Base-by-base conservation (phyloP, 2,113 vertebrate genomes). In the Sitta europaea region DNA sequence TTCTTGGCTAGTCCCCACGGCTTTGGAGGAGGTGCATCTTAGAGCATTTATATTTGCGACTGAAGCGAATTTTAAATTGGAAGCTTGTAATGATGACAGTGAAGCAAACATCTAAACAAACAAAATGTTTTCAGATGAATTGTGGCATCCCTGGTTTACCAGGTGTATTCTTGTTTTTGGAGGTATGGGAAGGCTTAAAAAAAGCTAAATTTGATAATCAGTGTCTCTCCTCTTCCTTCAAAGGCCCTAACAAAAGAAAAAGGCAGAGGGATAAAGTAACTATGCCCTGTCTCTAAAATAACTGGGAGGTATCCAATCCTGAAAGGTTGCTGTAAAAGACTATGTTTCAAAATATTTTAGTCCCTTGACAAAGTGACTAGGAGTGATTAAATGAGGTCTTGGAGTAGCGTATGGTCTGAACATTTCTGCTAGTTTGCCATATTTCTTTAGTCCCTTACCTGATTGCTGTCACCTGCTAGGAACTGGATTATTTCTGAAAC, bases 211-310 rank as follows among this genome's bases (percentile, higher is more conserved):
- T n/a, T 57, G 33, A 36, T 18, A 28, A 7, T 55, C 28, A 77
- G 2, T 5, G 33, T 15, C 12, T 45, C 38, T 87, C 7, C 5
- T 70, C 29, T 79, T 86, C 40, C 25, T 45, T 77, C 40, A 55
- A 63, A 59, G 25, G 12, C 22, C 7, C 7, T 48, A 58, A 62
- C 31, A 67, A 75, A 50, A 17, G 7, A 48, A 70, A 58, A 14
- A n/a, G 19, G 3, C 11, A 35, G 28, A 67, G 7, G 3, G 9
- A 1, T 1, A 5, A 61, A 90, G 61, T 62, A 8, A 23, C 5
- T 57, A 6, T 1, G 1, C 3, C 6, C 17, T 22, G 1, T 66
- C 14, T 53, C 27, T 38, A 38, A 67, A 71, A 68, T 58, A 78
- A 47, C 17, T 71, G 63, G 16, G 63, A 57, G 8, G 5, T 48